Percentiles rank a stretch among this genome's conserved stretches.
Conservation (phyloP, 92 coral and sea anemone species). For the Phenganax marumi region DNA sequence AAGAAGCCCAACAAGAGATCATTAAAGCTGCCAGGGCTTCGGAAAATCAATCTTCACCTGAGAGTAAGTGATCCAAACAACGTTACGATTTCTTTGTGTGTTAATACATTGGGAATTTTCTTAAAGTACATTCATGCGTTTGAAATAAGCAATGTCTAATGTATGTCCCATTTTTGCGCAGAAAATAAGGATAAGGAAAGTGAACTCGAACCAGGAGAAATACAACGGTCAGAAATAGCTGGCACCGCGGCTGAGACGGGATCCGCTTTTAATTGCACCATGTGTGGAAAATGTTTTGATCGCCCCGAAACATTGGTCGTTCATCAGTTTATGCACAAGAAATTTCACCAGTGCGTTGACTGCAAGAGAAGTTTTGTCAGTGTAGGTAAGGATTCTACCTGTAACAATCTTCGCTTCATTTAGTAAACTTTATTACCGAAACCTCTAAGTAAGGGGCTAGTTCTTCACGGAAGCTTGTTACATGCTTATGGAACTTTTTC, state of each 20-base stretch:
- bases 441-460: too few relatives aligned
- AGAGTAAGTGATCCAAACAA: conserved; percentile 11
- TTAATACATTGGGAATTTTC: too few relatives aligned
- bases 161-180: not conserved
- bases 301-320: conserved; percentile 38
- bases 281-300: conserved; percentile 27
- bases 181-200: not conserved
- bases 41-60: conserved; percentile 18
- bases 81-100: too few relatives aligned
- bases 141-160: too few relatives aligned
- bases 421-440: too few relatives aligned
- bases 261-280: conserved; percentile 54
- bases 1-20: conserved; percentile 36
- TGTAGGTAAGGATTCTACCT: not conserved
- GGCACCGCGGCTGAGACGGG: conserved; percentile 29
- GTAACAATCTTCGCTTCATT: too few relatives aligned
- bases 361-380: conserved; percentile 74
- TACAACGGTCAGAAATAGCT: not conserved
- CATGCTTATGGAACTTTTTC: too few relatives aligned
- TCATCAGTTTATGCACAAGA: conserved; percentile 52
- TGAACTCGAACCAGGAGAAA: not conserved
- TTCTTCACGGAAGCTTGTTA: too few relatives aligned
- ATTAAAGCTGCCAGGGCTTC: conserved; percentile 41
- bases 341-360: conserved; percentile 72
- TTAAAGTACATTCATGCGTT: too few relatives aligned